Percentiles rank a stretch among this genome's conserved stretches.
Conservation (phyloP, 2,113 vertebrate genomes). For the Brienomyrus longianalis region DNA sequence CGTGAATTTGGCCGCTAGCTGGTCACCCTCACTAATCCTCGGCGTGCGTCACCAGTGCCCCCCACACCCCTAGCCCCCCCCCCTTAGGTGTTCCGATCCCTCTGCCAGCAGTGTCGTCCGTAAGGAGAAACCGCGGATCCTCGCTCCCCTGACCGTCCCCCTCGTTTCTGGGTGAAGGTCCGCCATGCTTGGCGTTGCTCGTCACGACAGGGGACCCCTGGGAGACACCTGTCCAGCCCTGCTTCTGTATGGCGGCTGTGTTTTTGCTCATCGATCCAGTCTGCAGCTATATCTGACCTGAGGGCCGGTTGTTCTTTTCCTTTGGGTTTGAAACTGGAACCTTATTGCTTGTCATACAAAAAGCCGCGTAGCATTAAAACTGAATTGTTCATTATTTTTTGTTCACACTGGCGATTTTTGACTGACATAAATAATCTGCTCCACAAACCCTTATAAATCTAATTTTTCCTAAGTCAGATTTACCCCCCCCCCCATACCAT, state of each 20-base stretch:
- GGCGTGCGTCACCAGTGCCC: not conserved
- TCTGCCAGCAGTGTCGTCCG: not conserved
- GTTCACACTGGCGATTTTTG: not conserved
- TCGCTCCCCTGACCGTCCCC: not conserved
- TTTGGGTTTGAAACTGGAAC: not conserved
- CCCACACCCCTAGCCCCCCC: not conserved
- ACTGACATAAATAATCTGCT: not conserved
- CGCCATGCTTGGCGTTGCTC: not conserved
- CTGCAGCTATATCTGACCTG: not conserved
- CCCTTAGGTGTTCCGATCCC: not conserved
- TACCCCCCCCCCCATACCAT: not conserved
- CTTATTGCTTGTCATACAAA: not conserved
- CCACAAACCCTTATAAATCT: not conserved
- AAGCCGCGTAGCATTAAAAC: not conserved
- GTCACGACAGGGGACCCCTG: not conserved
- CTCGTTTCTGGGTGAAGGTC: not conserved
- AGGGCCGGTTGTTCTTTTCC: not conserved
- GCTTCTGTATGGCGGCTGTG: not conserved
- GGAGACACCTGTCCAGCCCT: not conserved
- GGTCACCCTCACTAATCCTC: constrained; percentile 43
- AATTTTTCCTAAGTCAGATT: not conserved
- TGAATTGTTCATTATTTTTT: not conserved
- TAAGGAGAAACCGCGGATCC: not conserved
- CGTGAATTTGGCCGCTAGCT: constrained; percentile 67
- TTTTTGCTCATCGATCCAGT: not conserved